Conservation (phyloP, 2,797 vertebrate species). For the Garrulus glandarius region DNA sequence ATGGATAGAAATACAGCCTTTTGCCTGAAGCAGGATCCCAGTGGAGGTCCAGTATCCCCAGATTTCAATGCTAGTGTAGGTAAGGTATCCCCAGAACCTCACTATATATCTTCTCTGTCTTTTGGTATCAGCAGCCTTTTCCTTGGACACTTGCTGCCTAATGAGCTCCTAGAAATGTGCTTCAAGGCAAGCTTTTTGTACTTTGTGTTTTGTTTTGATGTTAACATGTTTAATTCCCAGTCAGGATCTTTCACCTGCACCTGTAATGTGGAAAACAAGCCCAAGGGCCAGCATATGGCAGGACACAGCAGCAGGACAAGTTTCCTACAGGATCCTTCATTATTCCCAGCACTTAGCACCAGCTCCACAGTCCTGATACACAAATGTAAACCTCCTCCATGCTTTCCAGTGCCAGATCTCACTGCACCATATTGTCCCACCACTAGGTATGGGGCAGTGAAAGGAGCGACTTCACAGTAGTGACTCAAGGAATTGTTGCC, state of each 20-base stretch:
- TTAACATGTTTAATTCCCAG: not conserved
- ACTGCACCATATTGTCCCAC: not conserved
- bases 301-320: not conserved
- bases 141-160: not conserved
- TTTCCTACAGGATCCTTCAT: not conserved
- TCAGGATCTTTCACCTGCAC: not conserved
- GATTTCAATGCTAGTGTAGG: not conserved
- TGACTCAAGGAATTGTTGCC: fast-evolving
- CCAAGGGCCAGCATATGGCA: fast-evolving
- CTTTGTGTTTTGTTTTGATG: constrained; percentile 2
- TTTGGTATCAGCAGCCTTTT: not conserved
- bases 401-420: not conserved
- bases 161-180: not conserved
- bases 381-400: not conserved
- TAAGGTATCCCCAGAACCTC: not conserved
- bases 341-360: not conserved
- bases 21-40: not conserved
- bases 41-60: not conserved
- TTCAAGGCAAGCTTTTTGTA: not conserved
- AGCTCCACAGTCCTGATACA: not conserved
- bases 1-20: not conserved
- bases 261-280: not conserved
- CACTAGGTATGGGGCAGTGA: not conserved
- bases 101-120: not conserved
- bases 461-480: not conserved